Percentiles rank a stretch among this genome's conserved stretches.
These are phyloP conservation scores for Cephus spinipes DNA, from an alignment of 2,888 invertebrate species.

Conservation along the genomic window DNA sequence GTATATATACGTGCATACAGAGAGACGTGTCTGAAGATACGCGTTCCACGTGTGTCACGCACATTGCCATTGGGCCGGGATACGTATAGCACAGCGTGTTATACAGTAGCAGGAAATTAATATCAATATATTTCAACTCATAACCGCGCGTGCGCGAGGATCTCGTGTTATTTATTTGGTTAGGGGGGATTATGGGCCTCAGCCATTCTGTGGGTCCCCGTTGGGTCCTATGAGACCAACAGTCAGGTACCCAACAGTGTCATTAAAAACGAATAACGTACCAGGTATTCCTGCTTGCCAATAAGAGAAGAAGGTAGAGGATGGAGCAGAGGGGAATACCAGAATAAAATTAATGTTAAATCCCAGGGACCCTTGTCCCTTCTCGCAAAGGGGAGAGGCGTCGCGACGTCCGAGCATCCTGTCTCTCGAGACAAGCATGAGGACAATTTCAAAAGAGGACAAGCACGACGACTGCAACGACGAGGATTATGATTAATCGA, in stretches of 20 bases:
- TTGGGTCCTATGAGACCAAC: not conserved
- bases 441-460: not conserved
- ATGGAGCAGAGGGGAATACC: not conserved
- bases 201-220: not conserved
- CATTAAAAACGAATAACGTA: slow-evolving; percentile 14
- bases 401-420: not conserved
- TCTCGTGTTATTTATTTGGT: slow-evolving; percentile 20
- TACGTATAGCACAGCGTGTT: slow-evolving; percentile 51
- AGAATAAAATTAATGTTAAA: slow-evolving; percentile 8
- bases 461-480: not conserved
- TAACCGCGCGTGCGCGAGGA: slow-evolving; percentile 17
- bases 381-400: not conserved
- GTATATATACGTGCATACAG: not conserved
- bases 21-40: not conserved
- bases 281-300: slow-evolving; percentile 6
- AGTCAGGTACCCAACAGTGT: slow-evolving; percentile 10
- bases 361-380: not conserved
- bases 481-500: not conserved
- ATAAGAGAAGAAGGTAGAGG: not conserved
- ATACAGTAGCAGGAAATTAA: slow-evolving; percentile 24
- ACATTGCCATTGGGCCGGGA: not conserved
- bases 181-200: slow-evolving; percentile 4
- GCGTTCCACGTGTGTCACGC: not conserved
- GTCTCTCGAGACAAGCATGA: not conserved
- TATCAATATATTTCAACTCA: slow-evolving; percentile 21